Base-by-base conservation (phyloP, 2,113 vertebrate genomes). In the Thalassoma bifasciatum region DNA sequence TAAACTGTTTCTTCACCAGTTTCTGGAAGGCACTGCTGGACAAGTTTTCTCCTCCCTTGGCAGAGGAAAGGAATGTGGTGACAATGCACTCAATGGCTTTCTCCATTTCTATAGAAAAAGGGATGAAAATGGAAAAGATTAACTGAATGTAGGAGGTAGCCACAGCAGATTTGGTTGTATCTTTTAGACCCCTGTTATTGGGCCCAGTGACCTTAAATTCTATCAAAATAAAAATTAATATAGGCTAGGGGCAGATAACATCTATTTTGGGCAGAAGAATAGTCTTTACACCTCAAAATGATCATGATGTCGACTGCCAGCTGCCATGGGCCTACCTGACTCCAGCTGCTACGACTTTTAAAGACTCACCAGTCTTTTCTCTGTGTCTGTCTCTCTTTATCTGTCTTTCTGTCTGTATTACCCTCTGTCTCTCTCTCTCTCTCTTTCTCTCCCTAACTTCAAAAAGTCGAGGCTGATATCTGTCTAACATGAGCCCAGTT, bases 1-100 rank as follows among this genome's bases (percentile, higher is more conserved):
- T 8, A 21, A 95, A 82, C 10, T 95, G 51, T 2, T 71, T 77
- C 47, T 86, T 34, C 17, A 93, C 78, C 79, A 94, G 22, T 8
- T 92, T 92, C 69, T 91, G 46, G 73, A 94, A 94, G 57, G 44
- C 56, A n/a, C 83, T 79, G 0, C 30, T n/a, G 10, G 67, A 34
- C 11, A 94, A 68, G 77, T 23, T 88, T 0, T 90, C 92, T 49
- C 87, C 91, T 22, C 92, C 91, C 22, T n/a, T 77, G 64, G 88
- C 0, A 14, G 87, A 82, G 11, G 6, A 64, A 19, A 92, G 8
- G 74, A 85, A 95, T 16, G 92, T 89, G 22, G 54, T 82, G 42
- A 93, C 91, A 17, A 95, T 0, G 0, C 91, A 94, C 72, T 89
- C 68, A 59, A 94, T 92, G 64, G 93, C 91, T 21, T 50, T 23